phyloP scores from a whole-genome alignment of 2,888 invertebrate genomes.

The Erebia palarica region DNA sequence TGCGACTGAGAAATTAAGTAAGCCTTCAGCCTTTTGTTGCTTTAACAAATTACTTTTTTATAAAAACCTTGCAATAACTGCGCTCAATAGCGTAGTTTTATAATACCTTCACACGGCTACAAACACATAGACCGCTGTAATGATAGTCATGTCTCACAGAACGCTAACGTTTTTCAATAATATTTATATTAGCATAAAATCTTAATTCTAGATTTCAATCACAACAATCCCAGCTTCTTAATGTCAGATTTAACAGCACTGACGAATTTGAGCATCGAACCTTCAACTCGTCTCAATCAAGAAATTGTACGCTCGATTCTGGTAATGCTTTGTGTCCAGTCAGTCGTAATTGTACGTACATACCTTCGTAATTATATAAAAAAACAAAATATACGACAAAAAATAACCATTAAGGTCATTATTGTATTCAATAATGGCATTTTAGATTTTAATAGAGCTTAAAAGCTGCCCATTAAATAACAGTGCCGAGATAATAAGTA shows the following conservation, averaged over 20 bases:
- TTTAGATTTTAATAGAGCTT: not conserved
- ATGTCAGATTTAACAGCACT: conserved; percentile 23
- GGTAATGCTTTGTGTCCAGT: conserved; percentile 20
- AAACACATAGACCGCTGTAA: conserved; percentile 62
- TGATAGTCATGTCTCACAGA: conserved; percentile 19
- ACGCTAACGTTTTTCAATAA: conserved; percentile 10
- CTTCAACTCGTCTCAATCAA: conserved; percentile 29
- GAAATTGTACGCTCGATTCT: conserved; percentile 20
- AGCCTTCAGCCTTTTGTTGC: conserved; percentile 75
- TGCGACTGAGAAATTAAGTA: conserved; percentile 77
- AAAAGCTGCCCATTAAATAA: conserved; percentile 3
- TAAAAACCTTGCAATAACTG: conserved; percentile 71
- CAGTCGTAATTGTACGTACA: not conserved
- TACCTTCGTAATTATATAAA: conserved; percentile 14
- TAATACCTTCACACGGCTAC: conserved; percentile 74
- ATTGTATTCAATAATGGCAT: not conserved
- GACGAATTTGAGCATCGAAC: conserved; percentile 23
- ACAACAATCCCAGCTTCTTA: conserved; percentile 34
- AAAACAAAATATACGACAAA: conserved; percentile 6
- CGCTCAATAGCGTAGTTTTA: conserved; percentile 65
- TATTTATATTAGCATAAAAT: conserved; percentile 13
- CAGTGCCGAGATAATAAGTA: not conserved
- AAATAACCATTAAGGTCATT: conserved; percentile 1
- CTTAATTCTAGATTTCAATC: conserved; percentile 17
- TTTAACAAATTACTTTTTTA: conserved; percentile 67